Conservation (phyloP, 2,113 vertebrate genomes). For the Salvelinus fontinalis region DNA sequence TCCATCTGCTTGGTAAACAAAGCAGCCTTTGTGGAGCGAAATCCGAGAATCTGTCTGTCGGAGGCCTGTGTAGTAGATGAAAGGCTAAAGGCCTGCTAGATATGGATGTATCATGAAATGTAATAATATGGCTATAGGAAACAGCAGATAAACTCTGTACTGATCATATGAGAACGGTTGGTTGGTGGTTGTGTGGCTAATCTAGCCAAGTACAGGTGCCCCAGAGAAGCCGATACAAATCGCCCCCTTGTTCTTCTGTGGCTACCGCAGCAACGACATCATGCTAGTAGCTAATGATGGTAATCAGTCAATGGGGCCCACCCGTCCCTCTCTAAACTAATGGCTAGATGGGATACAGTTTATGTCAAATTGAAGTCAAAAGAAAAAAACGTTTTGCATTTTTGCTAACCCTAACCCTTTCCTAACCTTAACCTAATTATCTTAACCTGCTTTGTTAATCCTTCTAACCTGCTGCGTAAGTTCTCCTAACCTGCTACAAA, state of each 20-base stretch:
- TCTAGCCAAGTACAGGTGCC: neutral
- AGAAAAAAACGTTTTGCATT: too few species aligned
- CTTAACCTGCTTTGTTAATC: too few species aligned
- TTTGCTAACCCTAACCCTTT: too few species aligned
- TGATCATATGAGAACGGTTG: neutral
- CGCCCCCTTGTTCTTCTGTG: neutral
- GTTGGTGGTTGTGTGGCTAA: neutral
- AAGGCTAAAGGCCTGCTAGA: neutral
- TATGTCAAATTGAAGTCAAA: neutral
- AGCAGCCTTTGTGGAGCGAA: neutral
- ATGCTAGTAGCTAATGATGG: slow-evolving; percentile 2
- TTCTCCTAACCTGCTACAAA: neutral
- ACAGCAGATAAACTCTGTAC: neutral
- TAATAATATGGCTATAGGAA: neutral
- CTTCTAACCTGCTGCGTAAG: neutral
- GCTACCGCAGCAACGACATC: neutral
- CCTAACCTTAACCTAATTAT: too few species aligned
- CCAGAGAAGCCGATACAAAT: neutral
- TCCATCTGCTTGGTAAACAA: neutral
- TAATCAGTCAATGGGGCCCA: neutral
- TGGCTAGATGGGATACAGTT: neutral
- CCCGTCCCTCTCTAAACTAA: neutral
- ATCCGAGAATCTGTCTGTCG: neutral
- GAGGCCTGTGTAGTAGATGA: neutral
- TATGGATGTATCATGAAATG: neutral